A percentile compares a stretch with the other conserved stretches of the same genome.
phyloP scores from a whole-genome alignment of 2,113 vertebrate genomes.

The Panurus biarmicus region DNA sequence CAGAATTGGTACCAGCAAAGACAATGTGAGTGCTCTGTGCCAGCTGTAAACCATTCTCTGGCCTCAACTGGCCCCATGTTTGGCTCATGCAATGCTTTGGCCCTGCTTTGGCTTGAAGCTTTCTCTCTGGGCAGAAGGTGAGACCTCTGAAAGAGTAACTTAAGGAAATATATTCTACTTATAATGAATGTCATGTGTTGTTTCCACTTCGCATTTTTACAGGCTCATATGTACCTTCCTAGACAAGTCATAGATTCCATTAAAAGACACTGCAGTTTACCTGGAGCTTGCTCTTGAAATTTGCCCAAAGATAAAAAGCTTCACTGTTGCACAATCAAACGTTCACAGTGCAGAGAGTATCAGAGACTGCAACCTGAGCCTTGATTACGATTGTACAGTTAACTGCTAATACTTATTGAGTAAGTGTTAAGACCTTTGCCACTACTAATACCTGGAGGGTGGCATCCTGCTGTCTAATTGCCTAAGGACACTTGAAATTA shows the following conservation, averaged over 20 bases:
- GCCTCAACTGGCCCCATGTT: no score
- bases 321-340: neutral
- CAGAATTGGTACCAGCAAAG: neutral
- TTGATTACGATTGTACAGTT: neutral
- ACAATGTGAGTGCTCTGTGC: neutral
- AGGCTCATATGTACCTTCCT: neutral
- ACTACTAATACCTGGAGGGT: neutral
- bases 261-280: neutral
- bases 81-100: neutral
- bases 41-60: neutral
- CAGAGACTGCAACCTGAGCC: neutral
- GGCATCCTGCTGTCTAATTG: neutral
- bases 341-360: neutral
- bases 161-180: neutral
- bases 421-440: neutral
- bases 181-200: neutral
- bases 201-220: neutral
- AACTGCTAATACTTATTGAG: neutral
- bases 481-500: neutral
- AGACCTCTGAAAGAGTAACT: neutral
- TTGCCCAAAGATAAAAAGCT: neutral
- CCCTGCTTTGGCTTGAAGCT: neutral
- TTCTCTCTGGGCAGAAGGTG: neutral
- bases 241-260: neutral
- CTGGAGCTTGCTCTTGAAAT: neutral